Base-by-base conservation (phyloP, 2,888 invertebrate genomes). In the Laspeyria flexula region DNA sequence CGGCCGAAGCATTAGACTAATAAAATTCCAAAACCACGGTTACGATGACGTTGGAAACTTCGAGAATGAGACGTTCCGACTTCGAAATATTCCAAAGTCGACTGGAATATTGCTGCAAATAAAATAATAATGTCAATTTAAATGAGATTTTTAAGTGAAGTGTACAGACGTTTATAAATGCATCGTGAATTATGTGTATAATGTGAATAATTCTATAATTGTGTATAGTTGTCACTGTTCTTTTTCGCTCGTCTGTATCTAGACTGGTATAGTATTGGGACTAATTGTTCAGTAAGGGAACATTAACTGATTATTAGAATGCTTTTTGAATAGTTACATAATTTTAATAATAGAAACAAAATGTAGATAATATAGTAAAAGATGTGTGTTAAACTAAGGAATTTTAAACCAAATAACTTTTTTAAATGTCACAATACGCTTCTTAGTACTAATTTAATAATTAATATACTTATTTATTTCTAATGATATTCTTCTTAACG, bases 161-260 rank as follows among this genome's bases (percentile, higher is more conserved):
- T 62, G 58, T 60, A 74, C 65, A 64, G 67, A 72, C 66, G 50
- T 67, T 65, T 62, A 50, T 51, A 59, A 75, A 75, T 64, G 71
- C 60, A 66, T 63, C 59, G 55, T 59, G 60, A 72, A 69, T 60
- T 65, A 70, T 76, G 75, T 77, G 71, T 78, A 75, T 73, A 78
- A 71, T 75, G 76, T 78, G 77, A 72, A 74, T 78, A 77, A 71
- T 70, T 69, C 55, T 65, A 65, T 67, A 61, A 72, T 57, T 64
- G 59, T 70, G 61, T 64, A 67, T 70, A 67, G 71, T 57, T 47
- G 65, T 71, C 61, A 64, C 29, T 60, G 57, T 55, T 72, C 31
- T 60, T 71, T 62, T 70, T 46, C 51, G 65, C 64, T 63, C 62
- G 66, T 71, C 64, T 66, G 60, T 64, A 70, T 66, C 49, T 67